Evolutionary conservation across 2,113 vertebrate species (phyloP).

Genomic region (Leucopsar rothschildi): DNA sequence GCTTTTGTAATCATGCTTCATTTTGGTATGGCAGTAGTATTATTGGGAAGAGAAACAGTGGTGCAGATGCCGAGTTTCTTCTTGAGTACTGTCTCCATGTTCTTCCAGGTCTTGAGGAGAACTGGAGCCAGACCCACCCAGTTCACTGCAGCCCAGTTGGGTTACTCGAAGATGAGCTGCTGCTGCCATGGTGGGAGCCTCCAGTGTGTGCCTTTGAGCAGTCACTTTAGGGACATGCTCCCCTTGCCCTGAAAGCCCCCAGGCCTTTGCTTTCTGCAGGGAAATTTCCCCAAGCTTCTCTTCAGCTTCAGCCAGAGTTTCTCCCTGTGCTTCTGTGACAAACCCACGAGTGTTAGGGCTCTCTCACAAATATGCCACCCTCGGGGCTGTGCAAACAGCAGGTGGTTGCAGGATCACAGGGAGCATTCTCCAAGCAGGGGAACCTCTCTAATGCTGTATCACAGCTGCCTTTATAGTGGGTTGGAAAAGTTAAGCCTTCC

Average conservation of each 20-base stretch:
- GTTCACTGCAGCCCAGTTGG: neutral
- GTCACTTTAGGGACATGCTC: neutral
- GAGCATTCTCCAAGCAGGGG: neutral
- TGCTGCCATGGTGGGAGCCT: neutral
- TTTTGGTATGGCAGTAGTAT: neutral
- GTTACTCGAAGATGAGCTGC: neutral
- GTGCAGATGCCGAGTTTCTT: neutral
- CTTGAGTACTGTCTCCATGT: accelerated
- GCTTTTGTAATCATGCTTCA: neutral
- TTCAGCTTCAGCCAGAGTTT: neutral
- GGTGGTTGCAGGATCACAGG: accelerated
- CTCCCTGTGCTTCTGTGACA: neutral
- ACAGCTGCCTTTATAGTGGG: neutral
- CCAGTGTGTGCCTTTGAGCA: neutral
- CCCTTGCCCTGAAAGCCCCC: neutral
- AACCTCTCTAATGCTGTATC: neutral
- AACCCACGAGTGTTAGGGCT: neutral
- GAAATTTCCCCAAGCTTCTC: neutral
- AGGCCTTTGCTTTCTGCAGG: neutral
- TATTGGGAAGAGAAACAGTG: neutral
- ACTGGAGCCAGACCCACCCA: neutral
- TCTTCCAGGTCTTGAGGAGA: neutral
- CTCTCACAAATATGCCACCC: accelerated
- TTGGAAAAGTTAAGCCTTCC: neutral
- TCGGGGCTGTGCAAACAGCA: neutral